phyloP scores from a whole-genome alignment of 2,797 vertebrate species.

The Oryzias dopingdopingensis region DNA sequence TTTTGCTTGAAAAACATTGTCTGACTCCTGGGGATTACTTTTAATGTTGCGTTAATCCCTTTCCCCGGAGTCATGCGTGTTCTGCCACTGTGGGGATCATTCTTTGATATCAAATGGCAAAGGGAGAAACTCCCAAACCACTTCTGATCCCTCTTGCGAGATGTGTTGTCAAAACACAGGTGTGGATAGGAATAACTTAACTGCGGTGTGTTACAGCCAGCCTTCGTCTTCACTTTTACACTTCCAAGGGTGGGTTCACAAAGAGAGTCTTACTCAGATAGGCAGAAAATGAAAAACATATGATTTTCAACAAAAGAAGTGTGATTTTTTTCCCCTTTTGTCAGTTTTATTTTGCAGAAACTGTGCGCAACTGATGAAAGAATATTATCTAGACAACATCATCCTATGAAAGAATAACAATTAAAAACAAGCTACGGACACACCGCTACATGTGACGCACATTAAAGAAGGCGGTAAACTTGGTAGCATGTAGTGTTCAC shows the following conservation, averaged over 20 bases:
- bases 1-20: conserved; percentile 47
- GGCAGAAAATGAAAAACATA: conserved; percentile 40
- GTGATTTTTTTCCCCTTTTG: neutral
- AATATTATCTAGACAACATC: neutral
- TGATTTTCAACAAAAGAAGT: conserved; percentile 18
- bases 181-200: conserved; percentile 68
- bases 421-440: too few relatives aligned
- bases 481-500: too few relatives aligned
- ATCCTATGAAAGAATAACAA: too few relatives aligned
- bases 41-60: conserved; percentile 77
- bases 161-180: conserved; percentile 81
- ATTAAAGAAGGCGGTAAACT: too few relatives aligned
- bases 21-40: conserved; percentile 74
- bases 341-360: conserved; percentile 14
- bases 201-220: conserved; percentile 65
- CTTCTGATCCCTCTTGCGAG: conserved; percentile 71
- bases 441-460: too few relatives aligned
- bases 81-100: conserved; percentile 75
- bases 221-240: conserved; percentile 61
- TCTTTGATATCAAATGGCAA: conserved; percentile 78
- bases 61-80: conserved; percentile 68
- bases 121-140: conserved; percentile 70
- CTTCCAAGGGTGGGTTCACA: conserved; percentile 50
- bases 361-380: conserved; percentile 1
- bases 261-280: conserved; percentile 30